phyloP scores from a whole-genome alignment of 2,113 vertebrate species.

The Pelobates fuscus region DNA sequence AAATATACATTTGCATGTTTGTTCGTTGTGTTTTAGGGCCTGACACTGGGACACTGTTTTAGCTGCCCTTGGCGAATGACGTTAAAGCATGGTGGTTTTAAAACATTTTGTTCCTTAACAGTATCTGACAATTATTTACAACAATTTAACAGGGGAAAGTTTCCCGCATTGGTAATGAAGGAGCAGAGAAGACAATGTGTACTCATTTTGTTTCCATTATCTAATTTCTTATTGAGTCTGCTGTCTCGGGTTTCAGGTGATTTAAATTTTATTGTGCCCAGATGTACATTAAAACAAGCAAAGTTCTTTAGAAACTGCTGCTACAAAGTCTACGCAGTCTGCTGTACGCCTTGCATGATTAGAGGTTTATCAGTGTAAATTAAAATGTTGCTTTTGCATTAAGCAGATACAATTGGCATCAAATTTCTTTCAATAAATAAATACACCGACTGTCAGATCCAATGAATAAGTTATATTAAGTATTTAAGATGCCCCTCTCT shows the following conservation, averaged over 20 bases:
- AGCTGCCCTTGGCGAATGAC: no score
- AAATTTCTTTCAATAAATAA: constrained; percentile 12
- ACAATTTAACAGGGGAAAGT: background rate
- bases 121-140: background rate
- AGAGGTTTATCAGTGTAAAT: constrained; percentile 23
- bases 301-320: background rate
- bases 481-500: background rate
- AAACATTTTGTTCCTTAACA: background rate
- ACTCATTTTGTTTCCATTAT: constrained; percentile 6
- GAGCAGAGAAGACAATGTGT: background rate
- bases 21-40: no score
- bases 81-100: background rate
- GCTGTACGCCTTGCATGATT: background rate
- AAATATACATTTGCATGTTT: no score
- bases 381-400: constrained; percentile 17
- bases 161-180: background rate
- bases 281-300: constrained; percentile 6
- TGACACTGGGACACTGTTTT: no score
- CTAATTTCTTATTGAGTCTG: background rate
- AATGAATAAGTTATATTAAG: constrained; percentile 15
- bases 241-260: background rate
- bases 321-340: background rate
- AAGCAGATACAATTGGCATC: constrained; percentile 15
- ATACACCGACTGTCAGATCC: constrained; percentile 8
- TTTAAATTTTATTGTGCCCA: constrained; percentile 1